Conservation (phyloP, 2,113 vertebrate genomes). For the Anhinga anhinga region DNA sequence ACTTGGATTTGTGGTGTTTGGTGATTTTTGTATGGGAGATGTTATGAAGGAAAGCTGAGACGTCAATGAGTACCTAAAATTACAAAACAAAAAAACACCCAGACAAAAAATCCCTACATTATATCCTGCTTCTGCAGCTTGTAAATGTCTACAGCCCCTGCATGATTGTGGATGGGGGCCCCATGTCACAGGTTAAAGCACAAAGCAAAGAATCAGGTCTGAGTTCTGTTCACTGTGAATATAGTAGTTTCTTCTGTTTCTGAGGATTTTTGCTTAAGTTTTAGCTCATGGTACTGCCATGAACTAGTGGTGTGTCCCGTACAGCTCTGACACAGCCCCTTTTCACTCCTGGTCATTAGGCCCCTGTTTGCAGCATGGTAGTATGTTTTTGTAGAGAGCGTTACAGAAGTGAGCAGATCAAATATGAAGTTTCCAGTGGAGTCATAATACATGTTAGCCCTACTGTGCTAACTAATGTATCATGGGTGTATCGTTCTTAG, state of each 20-base stretch:
- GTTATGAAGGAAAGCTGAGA: neutral
- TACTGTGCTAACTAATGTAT: neutral
- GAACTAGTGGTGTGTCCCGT: accelerated
- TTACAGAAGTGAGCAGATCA: neutral
- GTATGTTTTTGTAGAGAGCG: neutral
- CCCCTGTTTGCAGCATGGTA: neutral
- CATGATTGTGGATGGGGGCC: neutral
- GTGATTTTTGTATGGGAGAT: neutral
- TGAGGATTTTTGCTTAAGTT: neutral
- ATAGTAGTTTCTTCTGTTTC: neutral
- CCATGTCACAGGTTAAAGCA: neutral
- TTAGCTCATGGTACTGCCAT: neutral
- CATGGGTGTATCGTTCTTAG: neutral
- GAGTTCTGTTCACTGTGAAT: neutral
- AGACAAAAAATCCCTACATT: accelerated
- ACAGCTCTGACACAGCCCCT: neutral
- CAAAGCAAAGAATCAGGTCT: neutral
- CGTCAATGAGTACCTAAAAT: neutral
- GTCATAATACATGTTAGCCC: neutral
- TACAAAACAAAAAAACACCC: neutral
- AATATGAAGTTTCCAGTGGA: neutral
- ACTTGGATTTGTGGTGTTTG: neutral
- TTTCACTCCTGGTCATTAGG: neutral
- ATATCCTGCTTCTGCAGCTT: neutral
- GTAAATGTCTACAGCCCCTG: neutral